Base-by-base conservation (phyloP, 2,888 invertebrate genomes). In the Phaonia tiefii region DNA sequence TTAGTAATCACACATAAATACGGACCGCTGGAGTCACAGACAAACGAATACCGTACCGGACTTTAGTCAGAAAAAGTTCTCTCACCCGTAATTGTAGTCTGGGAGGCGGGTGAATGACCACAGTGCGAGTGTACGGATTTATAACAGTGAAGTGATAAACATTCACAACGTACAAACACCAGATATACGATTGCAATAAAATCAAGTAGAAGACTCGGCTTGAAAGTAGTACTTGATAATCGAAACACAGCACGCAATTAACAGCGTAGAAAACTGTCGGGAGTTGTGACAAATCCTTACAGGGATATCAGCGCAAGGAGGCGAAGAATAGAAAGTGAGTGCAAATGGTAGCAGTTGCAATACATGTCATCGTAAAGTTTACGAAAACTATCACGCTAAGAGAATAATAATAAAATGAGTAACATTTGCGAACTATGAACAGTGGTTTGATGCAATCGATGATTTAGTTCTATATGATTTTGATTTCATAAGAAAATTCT, bases 1-100 rank as follows among this genome's bases (percentile, higher is more conserved):
- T 81, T 81, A 81, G 78, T 81, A 81, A 81, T 81, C 80, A 77
- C 77, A 77, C 67, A 69, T 56, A 72, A 67, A 31, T 51, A 74
- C 74, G 31, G 31, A 39, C 75, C n/a, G n/a, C n/a, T n/a, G 22
- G 39, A 10, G 31, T n/a, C n/a, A n/a, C n/a, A n/a, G n/a, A n/a
- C n/a, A n/a, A n/a, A n/a, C n/a, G n/a, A n/a, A n/a, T n/a, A n/a
- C n/a, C n/a, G n/a, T n/a, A n/a, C n/a, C n/a, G n/a, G n/a, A n/a
- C n/a, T n/a, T n/a, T n/a, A n/a, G n/a, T n/a, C n/a, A n/a, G n/a
- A n/a, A n/a, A n/a, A n/a, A n/a, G n/a, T n/a, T n/a, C n/a, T n/a
- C n/a, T n/a, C n/a, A n/a, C n/a, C n/a, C n/a, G n/a, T n/a, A n/a
- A n/a, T n/a, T n/a, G n/a, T n/a, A n/a, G n/a, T n/a, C n/a, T n/a